Base-by-base conservation (phyloP, 2,113 vertebrate species). In the Macroglossus sobrinus region DNA sequence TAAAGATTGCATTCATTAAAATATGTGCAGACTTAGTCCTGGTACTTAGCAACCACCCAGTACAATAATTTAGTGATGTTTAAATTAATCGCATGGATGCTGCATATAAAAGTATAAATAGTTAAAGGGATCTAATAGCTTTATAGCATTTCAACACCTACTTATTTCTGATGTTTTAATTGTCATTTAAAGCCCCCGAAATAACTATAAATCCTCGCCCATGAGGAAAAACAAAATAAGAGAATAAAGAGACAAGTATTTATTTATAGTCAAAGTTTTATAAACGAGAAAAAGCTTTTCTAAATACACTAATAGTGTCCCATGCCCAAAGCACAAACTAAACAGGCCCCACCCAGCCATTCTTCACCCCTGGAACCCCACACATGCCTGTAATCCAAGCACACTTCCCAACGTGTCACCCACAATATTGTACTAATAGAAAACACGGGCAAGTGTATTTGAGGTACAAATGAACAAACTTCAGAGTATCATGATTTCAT, bases 241-340 rank as follows among this genome's bases (percentile, higher is more conserved):
- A 90, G 71, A 87, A 64, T 92, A 80, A 94, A 94, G 53, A 43
- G 10, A 66, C 75, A 95, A 16, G 80, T 61, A 80, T 71, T 93
- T 97, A 90, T 82, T 47, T 47, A 89, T 59, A 84, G 72, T 84
- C 45, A 84, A 80, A 87, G 64, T 87, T 84, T 90, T 68, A 93
- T 88, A 93, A 93, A 80, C 93, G 80, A 94, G 50, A 95, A 74
- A 76, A 55, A 12, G 14, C 43, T 47, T 84, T 93, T 95, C 68
- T 33, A 74, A 78, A 57, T 61, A 69, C 21, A 93, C 50, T 92
- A 74, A 79, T 84, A 76, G 66, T 57, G 45, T 76, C 30, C 74
- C 55, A 35, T 86, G 66, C 47, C 55, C 38, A 45, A 74, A 89
- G 35, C 15, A 26, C 74, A 78, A 68, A 35, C 55, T 75, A 75